Evolutionary conservation across 2,888 invertebrate species (phyloP), one percentile per base, ranked within the genome.

Genomic region (Timandra comae): DNA sequence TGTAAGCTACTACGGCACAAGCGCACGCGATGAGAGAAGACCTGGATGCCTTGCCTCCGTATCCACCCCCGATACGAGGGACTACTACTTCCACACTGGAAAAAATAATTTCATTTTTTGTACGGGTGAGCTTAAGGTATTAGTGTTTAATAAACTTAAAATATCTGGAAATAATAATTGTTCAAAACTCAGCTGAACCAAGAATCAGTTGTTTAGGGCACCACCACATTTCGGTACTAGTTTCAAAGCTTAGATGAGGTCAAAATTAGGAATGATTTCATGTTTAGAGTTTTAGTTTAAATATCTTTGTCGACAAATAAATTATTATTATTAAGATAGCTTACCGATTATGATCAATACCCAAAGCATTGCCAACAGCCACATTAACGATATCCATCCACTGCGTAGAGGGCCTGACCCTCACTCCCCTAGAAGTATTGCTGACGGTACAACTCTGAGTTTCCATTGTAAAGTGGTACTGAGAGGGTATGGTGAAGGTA

Each of bases 381-480:
- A 77, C 65, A 41, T 92, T 91, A 0, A 79, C 67, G 0, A 87
- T 45, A 44, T 91, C 90, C 70, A 91, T 87, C 87, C 88, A 90
- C 54, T 93, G 93, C 0, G 90, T 84, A 0, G 91, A 58, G 0
- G 90, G 74, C 39, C 87, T 88, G 4, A 81, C 66, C 1, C 48
- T 35, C 6, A 69, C 35, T 0, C 64, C 65, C 3, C 55, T 45
- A 0, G 64, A 56, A 0, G 64, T 64, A 13, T 63, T 61, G 0
- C 46, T 21, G 1, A 64, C 73, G 3, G 49, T 40, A 30, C 91
- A 90, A 19, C 87, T 84, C 47, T 92, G 92, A 0, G 91, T 88
- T 67, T 94, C 94, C 93, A 94, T 92, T 0, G 90, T 89, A 50
- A 88, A 93, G 68, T 94, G 94, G 63, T 92, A 93, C 59, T 95